Evolutionary conservation across 1,140 invertebrate genomes (phyloP).

Genomic region (Agrypnia vestita): DNA sequence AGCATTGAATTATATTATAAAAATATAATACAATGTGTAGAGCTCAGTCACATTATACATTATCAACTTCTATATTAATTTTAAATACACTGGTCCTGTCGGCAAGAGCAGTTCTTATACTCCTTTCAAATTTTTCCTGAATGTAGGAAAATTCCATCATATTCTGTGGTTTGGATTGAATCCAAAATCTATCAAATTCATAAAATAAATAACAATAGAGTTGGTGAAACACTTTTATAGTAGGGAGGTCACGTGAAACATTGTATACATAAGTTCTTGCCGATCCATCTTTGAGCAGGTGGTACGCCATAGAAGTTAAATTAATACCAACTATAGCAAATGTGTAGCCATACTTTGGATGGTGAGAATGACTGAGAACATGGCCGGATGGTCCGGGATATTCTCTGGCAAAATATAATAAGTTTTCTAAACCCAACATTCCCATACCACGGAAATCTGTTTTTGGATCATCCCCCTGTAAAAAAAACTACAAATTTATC

Average conservation of each 20-base stretch:
- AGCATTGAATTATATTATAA: too few species aligned
- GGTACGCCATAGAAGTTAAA: constrained; percentile 91
- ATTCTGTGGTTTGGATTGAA: constrained; percentile 90
- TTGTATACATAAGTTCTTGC: constrained; percentile 97
- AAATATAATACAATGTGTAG: too few species aligned
- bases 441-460: constrained; percentile 99
- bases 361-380: constrained; percentile 89
- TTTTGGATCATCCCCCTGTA: constrained; percentile 95
- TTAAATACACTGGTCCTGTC: constrained; percentile 80
- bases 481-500: constrained; percentile 42
- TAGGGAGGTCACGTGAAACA: constrained; percentile 79
- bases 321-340: constrained; percentile 96
- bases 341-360: constrained; percentile 91
- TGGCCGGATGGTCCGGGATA: constrained; percentile 86
- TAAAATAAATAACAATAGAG: constrained; percentile 96
- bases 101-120: constrained; percentile 77
- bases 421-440: constrained; percentile 92
- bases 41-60: constrained; percentile 68
- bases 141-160: constrained; percentile 96
- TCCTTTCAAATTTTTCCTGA: constrained; percentile 87
- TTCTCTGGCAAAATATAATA: constrained; percentile 90
- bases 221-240: constrained; percentile 89
- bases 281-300: constrained; percentile 84
- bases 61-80: constrained; percentile 82
- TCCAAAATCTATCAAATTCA: constrained; percentile 95